A percentile compares a stretch with the other conserved stretches of the same genome.
Conservation (phyloP, 2,888 invertebrate genomes). For the Melieria omissa region DNA sequence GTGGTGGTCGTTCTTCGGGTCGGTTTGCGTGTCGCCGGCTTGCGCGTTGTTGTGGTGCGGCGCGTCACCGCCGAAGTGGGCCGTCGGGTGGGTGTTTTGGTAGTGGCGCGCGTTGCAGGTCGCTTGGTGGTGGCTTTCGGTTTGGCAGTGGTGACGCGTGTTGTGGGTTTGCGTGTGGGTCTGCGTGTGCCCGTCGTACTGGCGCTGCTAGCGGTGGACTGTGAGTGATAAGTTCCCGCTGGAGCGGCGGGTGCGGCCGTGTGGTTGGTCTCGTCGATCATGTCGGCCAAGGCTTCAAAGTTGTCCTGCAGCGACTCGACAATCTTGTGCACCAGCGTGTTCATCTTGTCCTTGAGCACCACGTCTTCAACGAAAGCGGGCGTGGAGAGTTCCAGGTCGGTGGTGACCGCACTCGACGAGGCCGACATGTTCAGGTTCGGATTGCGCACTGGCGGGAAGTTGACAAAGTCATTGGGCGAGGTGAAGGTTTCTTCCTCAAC, state of each 20-base stretch:
- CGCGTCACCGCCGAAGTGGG: slow-evolving; percentile 53
- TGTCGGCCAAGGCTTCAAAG: slow-evolving; percentile 82
- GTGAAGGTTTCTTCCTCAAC: slow-evolving; percentile 72
- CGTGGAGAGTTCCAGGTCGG: slow-evolving; percentile 77
- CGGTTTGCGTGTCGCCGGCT: slow-evolving; percentile 61
- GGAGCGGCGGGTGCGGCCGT: slow-evolving; percentile 50
- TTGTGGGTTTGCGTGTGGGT: slow-evolving; percentile 61
- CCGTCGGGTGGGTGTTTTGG: slow-evolving; percentile 55
- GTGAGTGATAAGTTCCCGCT: slow-evolving; percentile 49
- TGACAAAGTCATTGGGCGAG: slow-evolving; percentile 77
- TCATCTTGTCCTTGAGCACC: slow-evolving; percentile 81
- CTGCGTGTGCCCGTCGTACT: slow-evolving; percentile 51
- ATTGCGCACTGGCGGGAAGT: slow-evolving; percentile 87
- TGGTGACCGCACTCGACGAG: slow-evolving; percentile 68
- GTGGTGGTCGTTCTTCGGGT: slow-evolving; percentile 61
- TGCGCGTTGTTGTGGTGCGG: slow-evolving; percentile 66
- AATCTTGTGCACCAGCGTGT: slow-evolving; percentile 83
- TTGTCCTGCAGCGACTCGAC: slow-evolving; percentile 86
- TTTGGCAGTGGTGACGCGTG: slow-evolving; percentile 49
- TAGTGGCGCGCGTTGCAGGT: slow-evolving; percentile 54
- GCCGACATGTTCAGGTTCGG: slow-evolving; percentile 81
- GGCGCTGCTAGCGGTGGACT: slow-evolving; percentile 34
- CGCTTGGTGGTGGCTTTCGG: slow-evolving; percentile 53
- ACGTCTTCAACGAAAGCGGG: slow-evolving; percentile 82
- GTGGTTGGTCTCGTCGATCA: slow-evolving; percentile 72